Evolutionary conservation across 2,113 vertebrate species (phyloP), one percentile per base, ranked within the genome.

Genomic region (Macrotus californicus): DNA sequence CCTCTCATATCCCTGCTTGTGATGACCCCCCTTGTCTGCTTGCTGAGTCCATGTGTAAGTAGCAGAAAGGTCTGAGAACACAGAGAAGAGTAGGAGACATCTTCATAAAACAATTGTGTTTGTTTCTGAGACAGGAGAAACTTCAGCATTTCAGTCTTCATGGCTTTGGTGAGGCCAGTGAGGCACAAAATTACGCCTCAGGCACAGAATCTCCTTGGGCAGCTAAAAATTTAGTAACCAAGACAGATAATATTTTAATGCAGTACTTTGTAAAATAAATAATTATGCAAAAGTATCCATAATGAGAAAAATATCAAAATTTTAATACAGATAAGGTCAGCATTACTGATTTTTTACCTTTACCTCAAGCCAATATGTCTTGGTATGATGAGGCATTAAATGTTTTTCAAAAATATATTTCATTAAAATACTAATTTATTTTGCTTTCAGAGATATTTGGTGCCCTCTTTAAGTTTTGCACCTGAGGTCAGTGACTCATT

Each of bases 391-490:
- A 88, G n/a, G 9, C 14, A 84, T 31, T 72, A 77, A 39, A 2
- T n/a, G 6, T 81, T 22, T 87, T 92, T 89, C 0, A 6, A 76
- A 66, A 89, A 77, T 72, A 11, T 21, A 72, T 29, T 41, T 85
- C 13, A 66, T 24, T 96, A 64, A 96, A 92, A 69, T 88, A 61
- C 22, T 70, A 75, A 75, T 69, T 89, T 91, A 54, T 83, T 39
- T 79, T 77, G 11, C 13, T 87, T 21, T 34, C 24, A 85, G 15
- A 92, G 26, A 84, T 16, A 88, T 70, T 87, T 82, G 50, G 75
- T 88, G 16, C 16, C 36, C 7, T n/a, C 36, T 85, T 69, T 67
- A 50, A 90, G 43, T 72, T 88, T 87, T 59, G 0, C 29, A 39
- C 26, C 10, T 82, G 72, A 93, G 5, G 36, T 91, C 54, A 88